Evolutionary conservation across 1,140 invertebrate species (phyloP).

Genomic region (Diploscapter pachys): DNA sequence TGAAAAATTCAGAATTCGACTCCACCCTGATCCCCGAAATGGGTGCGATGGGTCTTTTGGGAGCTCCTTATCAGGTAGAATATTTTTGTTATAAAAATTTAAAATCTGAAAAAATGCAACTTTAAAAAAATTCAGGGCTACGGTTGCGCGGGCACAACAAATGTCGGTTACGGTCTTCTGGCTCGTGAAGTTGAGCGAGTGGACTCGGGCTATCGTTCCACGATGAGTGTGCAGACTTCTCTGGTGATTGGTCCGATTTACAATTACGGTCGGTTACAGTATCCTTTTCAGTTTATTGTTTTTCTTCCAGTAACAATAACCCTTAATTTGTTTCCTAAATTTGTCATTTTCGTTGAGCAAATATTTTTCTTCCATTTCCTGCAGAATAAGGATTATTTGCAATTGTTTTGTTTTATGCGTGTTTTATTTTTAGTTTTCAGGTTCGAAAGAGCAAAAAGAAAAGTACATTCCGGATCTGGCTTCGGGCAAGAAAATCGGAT

Average conservation of each 20-base stretch:
- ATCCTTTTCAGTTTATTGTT: too few relatives aligned
- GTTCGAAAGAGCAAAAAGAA: slow-evolving; percentile 81
- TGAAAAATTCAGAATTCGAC: slow-evolving; percentile 46
- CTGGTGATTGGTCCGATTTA: slow-evolving; percentile 90
- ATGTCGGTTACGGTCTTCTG: slow-evolving; percentile 88
- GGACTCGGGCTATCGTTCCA: slow-evolving; percentile 71
- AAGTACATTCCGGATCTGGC: slow-evolving; percentile 78
- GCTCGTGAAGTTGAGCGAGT: slow-evolving; percentile 84
- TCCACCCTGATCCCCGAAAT: slow-evolving; percentile 54
- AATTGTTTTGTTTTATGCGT: too few relatives aligned
- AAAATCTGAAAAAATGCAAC: background rate
- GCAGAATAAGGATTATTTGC: too few relatives aligned
- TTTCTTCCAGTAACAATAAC: too few relatives aligned
- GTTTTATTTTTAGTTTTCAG: slow-evolving; percentile 58
- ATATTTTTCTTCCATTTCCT: too few relatives aligned
- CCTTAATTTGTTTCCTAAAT: too few relatives aligned
- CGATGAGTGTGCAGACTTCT: slow-evolving; percentile 96
- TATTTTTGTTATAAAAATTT: background rate
- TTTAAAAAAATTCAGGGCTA: slow-evolving; percentile 70
- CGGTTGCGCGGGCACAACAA: slow-evolving; percentile 88
- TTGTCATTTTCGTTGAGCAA: too few relatives aligned
- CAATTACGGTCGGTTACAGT: slow-evolving; percentile 63
- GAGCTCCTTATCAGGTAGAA: slow-evolving; percentile 52
- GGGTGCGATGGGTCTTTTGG: slow-evolving; percentile 56
- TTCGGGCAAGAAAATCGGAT: slow-evolving; percentile 81